A percentile compares a stretch with the other conserved stretches of the same genome.
These are phyloP conservation scores for Neodontobutis hainanensis DNA, from an alignment of 2,113 vertebrate species.

Conservation along the genomic window DNA sequence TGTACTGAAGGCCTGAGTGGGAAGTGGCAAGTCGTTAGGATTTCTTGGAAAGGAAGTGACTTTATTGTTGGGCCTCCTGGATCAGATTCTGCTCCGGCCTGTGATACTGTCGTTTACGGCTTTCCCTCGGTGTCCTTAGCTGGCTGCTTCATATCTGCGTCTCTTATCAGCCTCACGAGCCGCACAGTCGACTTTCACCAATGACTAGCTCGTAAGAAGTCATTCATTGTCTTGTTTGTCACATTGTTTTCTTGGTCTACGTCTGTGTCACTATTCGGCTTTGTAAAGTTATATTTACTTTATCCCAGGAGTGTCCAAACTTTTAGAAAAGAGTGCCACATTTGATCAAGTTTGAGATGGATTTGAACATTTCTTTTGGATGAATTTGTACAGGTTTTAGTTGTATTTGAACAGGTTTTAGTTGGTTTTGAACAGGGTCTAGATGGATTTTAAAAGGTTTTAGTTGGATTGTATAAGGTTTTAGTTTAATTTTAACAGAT, in stretches of 20 bases:
- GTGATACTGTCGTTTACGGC: constrained; percentile 53
- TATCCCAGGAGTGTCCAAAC: too few species aligned
- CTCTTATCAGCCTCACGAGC: constrained; percentile 45
- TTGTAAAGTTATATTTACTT: constrained; percentile 6
- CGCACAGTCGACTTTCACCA: constrained; percentile 6
- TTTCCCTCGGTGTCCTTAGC: constrained; percentile 53
- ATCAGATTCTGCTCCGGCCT: constrained; percentile 36
- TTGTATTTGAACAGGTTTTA: too few species aligned
- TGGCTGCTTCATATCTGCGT: constrained; percentile 47
- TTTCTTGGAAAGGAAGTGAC: constrained; percentile 59
- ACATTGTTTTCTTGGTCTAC: neutral
- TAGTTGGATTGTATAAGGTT: too few species aligned
- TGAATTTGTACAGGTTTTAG: too few species aligned
- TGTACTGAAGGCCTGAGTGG: constrained; percentile 20
- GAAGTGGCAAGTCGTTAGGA: constrained; percentile 49
- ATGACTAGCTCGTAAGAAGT: constrained; percentile 14
- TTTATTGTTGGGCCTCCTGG: constrained; percentile 62
- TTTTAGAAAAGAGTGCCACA: too few species aligned
- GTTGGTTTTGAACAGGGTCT: too few species aligned
- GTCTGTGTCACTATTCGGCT: neutral
- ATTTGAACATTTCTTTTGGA: too few species aligned
- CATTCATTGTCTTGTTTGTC: constrained; percentile 6
- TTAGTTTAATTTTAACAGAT: too few species aligned
- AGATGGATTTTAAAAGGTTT: too few species aligned
- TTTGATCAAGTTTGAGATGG: too few species aligned